A percentile compares a stretch with the other conserved stretches of the same genome.
Conservation (phyloP, 2,113 vertebrate species). For the Clarias batrachus region DNA sequence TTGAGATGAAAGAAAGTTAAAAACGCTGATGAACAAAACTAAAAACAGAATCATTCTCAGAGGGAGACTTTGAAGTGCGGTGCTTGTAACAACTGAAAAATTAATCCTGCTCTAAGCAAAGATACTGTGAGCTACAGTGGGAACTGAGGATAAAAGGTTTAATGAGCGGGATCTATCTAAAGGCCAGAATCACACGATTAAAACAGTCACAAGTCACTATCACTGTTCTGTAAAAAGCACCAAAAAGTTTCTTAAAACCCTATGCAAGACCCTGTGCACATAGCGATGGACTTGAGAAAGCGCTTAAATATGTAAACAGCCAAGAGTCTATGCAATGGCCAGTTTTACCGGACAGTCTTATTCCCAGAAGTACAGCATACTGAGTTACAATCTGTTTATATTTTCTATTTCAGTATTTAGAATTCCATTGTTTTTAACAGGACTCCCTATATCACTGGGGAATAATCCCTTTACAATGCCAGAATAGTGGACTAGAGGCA, state of each 20-base stretch:
- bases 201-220: constrained; percentile 8
- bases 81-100: constrained; percentile 67
- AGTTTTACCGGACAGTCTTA: neutral
- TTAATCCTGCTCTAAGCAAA: constrained; percentile 71
- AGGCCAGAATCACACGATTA: constrained; percentile 22
- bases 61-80: constrained; percentile 59
- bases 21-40: constrained; percentile 15
- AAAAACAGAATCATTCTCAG: constrained; percentile 23
- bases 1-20: neutral
- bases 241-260: neutral
- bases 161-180: constrained; percentile 72
- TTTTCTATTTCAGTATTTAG: neutral
- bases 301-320: neutral
- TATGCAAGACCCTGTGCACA: neutral
- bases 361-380: neutral
- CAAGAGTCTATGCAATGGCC: neutral
- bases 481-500: neutral
- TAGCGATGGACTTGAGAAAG: neutral
- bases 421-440: constrained; percentile 1
- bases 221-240: neutral
- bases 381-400: neutral
- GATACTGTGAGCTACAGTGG: constrained; percentile 61
- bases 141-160: constrained; percentile 65
- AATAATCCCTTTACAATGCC: neutral
- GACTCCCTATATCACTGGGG: neutral